phyloP scores from a whole-genome alignment of 2,113 vertebrate species.

The Anseranas semipalmata region DNA sequence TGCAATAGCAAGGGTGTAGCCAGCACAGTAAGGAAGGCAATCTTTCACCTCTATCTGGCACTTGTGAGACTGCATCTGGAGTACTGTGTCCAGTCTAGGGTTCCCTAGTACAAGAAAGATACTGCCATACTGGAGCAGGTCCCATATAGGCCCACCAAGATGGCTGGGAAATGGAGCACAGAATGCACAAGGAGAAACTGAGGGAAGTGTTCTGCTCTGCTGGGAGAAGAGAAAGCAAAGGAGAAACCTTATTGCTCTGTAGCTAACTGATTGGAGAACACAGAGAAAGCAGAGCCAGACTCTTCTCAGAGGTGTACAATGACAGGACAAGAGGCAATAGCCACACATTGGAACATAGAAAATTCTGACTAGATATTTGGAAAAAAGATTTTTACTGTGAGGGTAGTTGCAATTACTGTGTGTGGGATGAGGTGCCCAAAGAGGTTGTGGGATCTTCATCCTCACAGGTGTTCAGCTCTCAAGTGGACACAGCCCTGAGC shows the following conservation, averaged over 20 bases:
- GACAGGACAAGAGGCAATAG: neutral
- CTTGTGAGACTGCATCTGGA: neutral
- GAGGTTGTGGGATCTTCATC: neutral
- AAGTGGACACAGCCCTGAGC: neutral
- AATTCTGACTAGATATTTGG: neutral
- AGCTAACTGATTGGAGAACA: neutral
- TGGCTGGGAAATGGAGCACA: neutral
- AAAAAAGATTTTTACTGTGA: neutral
- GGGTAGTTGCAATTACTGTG: neutral
- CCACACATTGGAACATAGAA: neutral
- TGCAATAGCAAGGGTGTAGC: neutral
- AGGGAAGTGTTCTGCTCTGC: neutral
- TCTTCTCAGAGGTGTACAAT: neutral
- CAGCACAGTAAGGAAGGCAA: neutral
- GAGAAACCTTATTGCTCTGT: neutral
- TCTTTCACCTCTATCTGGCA: neutral
- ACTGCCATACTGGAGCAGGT: neutral
- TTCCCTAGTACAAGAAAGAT: neutral
- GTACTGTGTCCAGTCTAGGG: neutral
- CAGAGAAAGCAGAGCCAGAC: neutral
- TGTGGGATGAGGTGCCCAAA: neutral
- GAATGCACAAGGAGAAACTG: neutral
- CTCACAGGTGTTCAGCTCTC: neutral
- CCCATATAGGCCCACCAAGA: neutral
- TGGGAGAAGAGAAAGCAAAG: neutral